Base-by-base conservation (phyloP, 2,113 vertebrate species). In the Sialia sialis region DNA sequence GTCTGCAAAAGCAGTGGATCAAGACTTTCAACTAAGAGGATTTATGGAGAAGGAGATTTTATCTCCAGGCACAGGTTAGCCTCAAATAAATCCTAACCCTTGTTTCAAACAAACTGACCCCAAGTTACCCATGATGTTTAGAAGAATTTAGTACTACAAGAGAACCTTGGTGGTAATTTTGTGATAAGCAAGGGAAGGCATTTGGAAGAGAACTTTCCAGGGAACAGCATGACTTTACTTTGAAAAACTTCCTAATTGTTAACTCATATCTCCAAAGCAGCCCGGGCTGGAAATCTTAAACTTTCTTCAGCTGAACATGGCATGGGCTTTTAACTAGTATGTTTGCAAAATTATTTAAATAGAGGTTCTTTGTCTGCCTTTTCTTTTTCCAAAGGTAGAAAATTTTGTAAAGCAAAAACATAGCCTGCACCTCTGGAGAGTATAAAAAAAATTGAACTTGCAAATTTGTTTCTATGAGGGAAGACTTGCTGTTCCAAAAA, bases 91-190 rank as follows among this genome's bases (percentile, higher is more conserved):
- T 88, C 60, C 46, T 55, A 86, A 80, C 54, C 43, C 39, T 92
- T 66, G 48, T 73, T 83, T 90, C 70, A 90, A 88, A 87, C 59
- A 96, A 96, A 86, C 43, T 49, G 79, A 79, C 69, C 78, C 58
- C 48, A 44, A 87, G 54, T 81, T 68, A 78, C 56, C 43, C 22
- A 8, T 27, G 55, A 90, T 1, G 0, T 78, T 56, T 22, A 38
- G 48, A 84, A 87, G 16, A 80, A 89, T 68, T 70, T 63, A 30
- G 17, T 48, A 55, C 43, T 58, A 49, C 55, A 76, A 62, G 51
- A 86, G 51, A 94, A 80, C 21, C 19, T 85, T 52, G 79, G 56
- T 60, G 25, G 32, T 26, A 82, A 85, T 67, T 79, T 48, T 70
- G 26, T 5, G 7, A 62, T 43, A 90, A 73, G 46, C 59, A 74